Conservation (phyloP, 2,888 invertebrate species). For the Nomada hirtipes region DNA sequence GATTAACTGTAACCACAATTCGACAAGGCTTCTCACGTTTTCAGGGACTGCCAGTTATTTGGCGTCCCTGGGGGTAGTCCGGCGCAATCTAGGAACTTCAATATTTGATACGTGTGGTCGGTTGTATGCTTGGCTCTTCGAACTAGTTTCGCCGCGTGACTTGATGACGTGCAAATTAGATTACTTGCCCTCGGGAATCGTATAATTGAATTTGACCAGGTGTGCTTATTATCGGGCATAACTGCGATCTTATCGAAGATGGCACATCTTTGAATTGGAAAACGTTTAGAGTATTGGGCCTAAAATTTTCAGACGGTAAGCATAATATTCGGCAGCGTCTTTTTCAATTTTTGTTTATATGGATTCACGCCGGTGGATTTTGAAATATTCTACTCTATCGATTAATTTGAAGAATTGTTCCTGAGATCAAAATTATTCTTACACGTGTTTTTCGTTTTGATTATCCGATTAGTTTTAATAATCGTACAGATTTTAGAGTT, state of each 20-base stretch:
- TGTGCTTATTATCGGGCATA: constrained; percentile 66
- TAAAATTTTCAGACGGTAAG: neutral
- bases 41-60: constrained; percentile 64
- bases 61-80: constrained; percentile 66
- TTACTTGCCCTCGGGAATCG: constrained; percentile 67
- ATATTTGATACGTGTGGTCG: constrained; percentile 73
- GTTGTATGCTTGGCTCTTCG: constrained; percentile 56
- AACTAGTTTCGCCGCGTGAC: constrained; percentile 64
- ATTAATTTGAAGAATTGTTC: neutral
- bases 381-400: no score
- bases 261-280: no score
- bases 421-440: neutral
- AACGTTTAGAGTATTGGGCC: neutral
- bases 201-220: constrained; percentile 69
- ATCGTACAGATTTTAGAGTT: neutral
- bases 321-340: neutral
- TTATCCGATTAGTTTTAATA: neutral
- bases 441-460: neutral
- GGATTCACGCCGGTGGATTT: no score
- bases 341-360: neutral
- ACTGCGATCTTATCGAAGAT: constrained; percentile 14
- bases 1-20: constrained; percentile 46
- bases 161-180: constrained; percentile 74
- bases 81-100: constrained; percentile 73
- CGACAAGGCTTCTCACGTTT: constrained; percentile 64